A percentile compares a stretch with the other conserved stretches of the same genome.
phyloP scores from a whole-genome alignment of 1,140 invertebrate genomes.

The Drosophila saltans region DNA sequence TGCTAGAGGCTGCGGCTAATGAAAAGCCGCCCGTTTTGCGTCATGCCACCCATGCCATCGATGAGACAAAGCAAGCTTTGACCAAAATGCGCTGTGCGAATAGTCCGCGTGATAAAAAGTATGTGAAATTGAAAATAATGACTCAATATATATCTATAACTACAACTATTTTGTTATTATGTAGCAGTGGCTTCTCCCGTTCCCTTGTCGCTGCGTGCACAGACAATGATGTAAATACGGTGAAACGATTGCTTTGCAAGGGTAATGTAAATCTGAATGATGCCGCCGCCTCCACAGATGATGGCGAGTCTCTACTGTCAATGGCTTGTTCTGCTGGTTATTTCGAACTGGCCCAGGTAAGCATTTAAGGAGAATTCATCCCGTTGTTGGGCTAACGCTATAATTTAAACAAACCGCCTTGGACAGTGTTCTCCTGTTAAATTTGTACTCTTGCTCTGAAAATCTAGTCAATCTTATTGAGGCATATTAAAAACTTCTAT shows the following conservation, averaged over 20 bases:
- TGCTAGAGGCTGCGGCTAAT: constrained; percentile 85
- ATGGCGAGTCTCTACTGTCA: constrained; percentile 95
- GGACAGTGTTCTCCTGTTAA: no score
- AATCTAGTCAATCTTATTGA: neutral
- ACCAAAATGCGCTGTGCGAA: constrained; percentile 96
- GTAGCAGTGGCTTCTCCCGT: constrained; percentile 78
- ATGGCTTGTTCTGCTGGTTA: constrained; percentile 97
- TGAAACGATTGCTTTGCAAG: constrained; percentile 94
- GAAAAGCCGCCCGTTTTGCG: constrained; percentile 85
- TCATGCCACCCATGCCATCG: constrained; percentile 87
- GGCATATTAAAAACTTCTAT: neutral
- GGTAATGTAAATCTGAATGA: constrained; percentile 93
- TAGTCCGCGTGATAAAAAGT: constrained; percentile 84
- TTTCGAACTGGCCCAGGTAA: constrained; percentile 95
- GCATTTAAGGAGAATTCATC: neutral
- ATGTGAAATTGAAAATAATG: constrained; percentile 20
- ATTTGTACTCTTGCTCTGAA: neutral
- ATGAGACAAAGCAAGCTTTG: constrained; percentile 97
- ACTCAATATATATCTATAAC: no score
- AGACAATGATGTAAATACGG: constrained; percentile 95
- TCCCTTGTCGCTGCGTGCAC: constrained; percentile 88
- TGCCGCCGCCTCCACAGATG: constrained; percentile 94
- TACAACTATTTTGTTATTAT: constrained; percentile 19
- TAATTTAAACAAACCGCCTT: no score
- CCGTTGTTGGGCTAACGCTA: no score